Conservation (phyloP, 2,888 invertebrate genomes). For the Cryptocheilus praepositus region DNA sequence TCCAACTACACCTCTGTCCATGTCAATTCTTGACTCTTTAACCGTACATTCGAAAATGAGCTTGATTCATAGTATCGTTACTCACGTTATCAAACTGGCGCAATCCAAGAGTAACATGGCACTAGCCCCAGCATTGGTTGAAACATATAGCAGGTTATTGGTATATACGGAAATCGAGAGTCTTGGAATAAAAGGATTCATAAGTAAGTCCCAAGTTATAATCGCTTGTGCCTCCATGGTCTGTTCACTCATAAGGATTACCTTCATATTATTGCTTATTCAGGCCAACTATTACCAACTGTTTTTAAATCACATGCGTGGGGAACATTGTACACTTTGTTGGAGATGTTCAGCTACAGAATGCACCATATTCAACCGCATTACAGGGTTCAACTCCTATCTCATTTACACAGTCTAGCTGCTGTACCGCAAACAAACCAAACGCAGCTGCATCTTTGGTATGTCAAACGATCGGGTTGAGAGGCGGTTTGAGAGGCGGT, state of each 20-base stretch:
- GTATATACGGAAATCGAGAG: conserved; percentile 98
- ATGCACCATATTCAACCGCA: conserved; percentile 98
- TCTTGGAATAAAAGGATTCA: conserved; percentile 96
- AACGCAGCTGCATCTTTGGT: conserved; percentile 95
- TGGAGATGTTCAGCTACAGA: conserved; percentile 98
- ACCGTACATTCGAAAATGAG: conserved; percentile 98
- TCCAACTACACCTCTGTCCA: conserved; percentile 91
- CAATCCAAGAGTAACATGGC: conserved; percentile 90
- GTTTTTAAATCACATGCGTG: conserved; percentile 95
- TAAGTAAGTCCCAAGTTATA: conserved; percentile 79
- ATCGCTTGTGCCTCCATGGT: not conserved
- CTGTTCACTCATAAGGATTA: not conserved
- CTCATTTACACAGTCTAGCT: conserved; percentile 93
- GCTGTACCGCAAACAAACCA: conserved; percentile 96
- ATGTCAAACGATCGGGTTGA: conserved; percentile 50
- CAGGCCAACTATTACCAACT: conserved; percentile 90
- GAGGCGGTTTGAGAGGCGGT: too few species aligned
- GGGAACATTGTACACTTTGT: conserved; percentile 95
- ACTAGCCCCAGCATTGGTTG: conserved; percentile 92
- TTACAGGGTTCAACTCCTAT: conserved; percentile 93
- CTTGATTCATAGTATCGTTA: conserved; percentile 88
- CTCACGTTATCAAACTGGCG: conserved; percentile 92
- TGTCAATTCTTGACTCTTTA: conserved; percentile 93
- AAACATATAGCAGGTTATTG: conserved; percentile 93
- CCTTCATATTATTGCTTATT: conserved; percentile 32